These are phyloP conservation scores for Tipula helvola DNA, from an alignment of 2,888 invertebrate genomes.

Conservation along the genomic window DNA sequence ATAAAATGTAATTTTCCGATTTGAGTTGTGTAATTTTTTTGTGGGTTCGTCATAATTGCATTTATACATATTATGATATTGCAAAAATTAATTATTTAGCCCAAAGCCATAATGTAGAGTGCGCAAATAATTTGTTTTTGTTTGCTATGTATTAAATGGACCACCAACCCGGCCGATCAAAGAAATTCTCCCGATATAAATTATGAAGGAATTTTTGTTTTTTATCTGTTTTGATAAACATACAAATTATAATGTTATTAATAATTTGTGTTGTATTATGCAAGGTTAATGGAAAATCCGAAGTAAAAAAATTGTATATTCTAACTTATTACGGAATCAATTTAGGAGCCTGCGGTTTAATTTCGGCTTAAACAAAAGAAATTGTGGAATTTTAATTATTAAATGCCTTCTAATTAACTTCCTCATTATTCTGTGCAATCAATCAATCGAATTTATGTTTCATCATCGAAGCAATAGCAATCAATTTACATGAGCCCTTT, in stretches of 20 bases:
- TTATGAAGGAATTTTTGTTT: not conserved
- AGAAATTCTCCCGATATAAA: not conserved
- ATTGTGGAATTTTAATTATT: not conserved
- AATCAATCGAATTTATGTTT: no score
- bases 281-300: not conserved
- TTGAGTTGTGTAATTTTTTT: not conserved
- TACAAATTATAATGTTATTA: not conserved
- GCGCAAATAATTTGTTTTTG: not conserved
- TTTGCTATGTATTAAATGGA: not conserved
- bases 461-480: no score
- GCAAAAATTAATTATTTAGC: not conserved
- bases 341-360: not conserved
- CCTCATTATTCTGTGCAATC: no score
- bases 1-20: not conserved
- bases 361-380: not conserved
- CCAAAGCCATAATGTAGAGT: not conserved
- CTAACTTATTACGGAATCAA: not conserved
- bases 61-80: not conserved
- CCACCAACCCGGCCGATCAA: not conserved
- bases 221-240: not conserved
- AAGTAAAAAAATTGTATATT: not conserved
- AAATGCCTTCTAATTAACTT: not conserved
- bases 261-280: not conserved
- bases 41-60: not conserved
- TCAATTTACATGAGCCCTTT: no score